Base-by-base conservation (phyloP, 1,140 invertebrate genomes). In the Temnothorax curvispinosus region DNA sequence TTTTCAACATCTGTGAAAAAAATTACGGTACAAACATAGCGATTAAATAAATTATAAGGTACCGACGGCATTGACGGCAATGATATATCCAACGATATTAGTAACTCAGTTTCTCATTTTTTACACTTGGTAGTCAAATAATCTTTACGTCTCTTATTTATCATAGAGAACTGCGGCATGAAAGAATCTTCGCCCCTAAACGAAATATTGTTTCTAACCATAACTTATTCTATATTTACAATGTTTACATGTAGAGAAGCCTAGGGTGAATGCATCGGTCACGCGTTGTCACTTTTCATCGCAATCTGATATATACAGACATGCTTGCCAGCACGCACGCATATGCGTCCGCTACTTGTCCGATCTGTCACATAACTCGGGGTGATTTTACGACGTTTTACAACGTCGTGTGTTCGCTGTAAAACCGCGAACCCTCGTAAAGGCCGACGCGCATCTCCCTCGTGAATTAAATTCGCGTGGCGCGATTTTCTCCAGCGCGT, bases 341-440 rank as follows among this genome's bases (percentile, higher is more conserved):
- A 18, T 44, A 18, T 65, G 74, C 56, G 52, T 50, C 54, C 21
- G 72, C 85, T 50, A 81, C 65, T 69, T 76, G 72, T 62, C 54
- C 75, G 38, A 78, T 82, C 65, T 78, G 52, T 81, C 76, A 85
- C 85, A 89, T 91, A 89, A 92, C 72, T 91, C 69, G 60, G 69
- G 74, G 58, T 71, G 80, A n/a, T 32, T 89, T 88, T 82, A 41
- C 44, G 77, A 80, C 62, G 56, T 76, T 87, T 87, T 86, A 88
- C 88, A 81, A 64, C 78, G 60, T 35, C 44, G n/a, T 32, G n/a
- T 56, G 54, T 72, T 54, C 35, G 50, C 18, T 76, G 60, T 78
- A 88, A 85, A 88, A 78, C 54, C 81, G 65, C 81, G 65, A 13
- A 38, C 3, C 35, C 60, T 72, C 86, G 80, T 85, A 74, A 91